These are phyloP conservation scores for Eristalinus aeneus DNA, from an alignment of 2,888 invertebrate genomes.

Conservation along the genomic window DNA sequence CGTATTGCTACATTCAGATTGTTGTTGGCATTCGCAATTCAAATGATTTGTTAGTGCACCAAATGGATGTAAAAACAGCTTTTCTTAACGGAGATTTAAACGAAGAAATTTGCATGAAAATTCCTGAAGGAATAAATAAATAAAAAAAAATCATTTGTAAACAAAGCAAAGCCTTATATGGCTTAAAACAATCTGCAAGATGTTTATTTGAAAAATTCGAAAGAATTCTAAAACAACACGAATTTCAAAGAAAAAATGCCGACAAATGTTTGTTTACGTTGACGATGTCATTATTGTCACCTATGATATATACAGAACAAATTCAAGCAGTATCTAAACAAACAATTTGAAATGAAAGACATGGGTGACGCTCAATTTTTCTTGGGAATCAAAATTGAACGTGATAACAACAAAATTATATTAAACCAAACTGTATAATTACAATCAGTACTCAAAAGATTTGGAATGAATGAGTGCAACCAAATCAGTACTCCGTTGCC, in stretches of 20 bases:
- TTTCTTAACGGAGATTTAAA: conserved; percentile 56
- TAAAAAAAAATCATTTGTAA: conserved; percentile 4
- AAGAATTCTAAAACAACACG: conserved; percentile 52
- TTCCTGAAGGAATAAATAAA: conserved; percentile 61
- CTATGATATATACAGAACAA: neutral
- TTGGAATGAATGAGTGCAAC: conserved; percentile 54
- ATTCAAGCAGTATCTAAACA: conserved; percentile 59
- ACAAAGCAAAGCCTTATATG: conserved; percentile 71
- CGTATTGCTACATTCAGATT: conserved; percentile 54
- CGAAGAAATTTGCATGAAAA: conserved; percentile 64
- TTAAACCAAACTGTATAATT: conserved; percentile 37
- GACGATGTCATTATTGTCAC: too few species aligned
- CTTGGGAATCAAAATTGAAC: conserved; percentile 58
- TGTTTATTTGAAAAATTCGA: conserved; percentile 48
- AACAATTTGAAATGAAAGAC: conserved; percentile 64
- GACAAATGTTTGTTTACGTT: neutral
- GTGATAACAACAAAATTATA: conserved; percentile 42
- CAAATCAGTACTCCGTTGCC: conserved; percentile 69
- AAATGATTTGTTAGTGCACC: conserved; percentile 40
- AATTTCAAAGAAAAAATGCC: conserved; percentile 65
- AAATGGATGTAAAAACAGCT: conserved; percentile 36
- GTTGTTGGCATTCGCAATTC: conserved; percentile 48
- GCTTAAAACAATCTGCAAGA: conserved; percentile 72
- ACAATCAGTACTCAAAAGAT: conserved; percentile 44
- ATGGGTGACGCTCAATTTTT: conserved; percentile 39